These are phyloP conservation scores for Lindbergichthys nudifrons DNA, from an alignment of 2,797 vertebrate genomes.

Conservation along the genomic window DNA sequence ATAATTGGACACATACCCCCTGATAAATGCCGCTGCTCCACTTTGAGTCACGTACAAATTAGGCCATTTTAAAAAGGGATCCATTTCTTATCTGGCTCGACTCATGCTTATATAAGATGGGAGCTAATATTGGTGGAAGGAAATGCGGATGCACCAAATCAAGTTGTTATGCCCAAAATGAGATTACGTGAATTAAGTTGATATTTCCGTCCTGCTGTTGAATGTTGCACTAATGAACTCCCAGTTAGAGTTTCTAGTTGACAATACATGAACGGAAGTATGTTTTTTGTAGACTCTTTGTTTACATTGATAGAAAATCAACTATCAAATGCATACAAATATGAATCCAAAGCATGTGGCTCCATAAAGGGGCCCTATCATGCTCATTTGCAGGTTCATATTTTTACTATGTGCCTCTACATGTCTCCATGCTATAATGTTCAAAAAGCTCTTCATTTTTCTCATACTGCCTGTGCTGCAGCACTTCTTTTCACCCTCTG, in stretches of 20 bases:
- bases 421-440: too few species aligned
- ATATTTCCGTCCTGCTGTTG: background rate
- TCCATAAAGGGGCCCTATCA: too few species aligned
- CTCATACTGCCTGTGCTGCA: too few species aligned
- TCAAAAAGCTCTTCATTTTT: too few species aligned
- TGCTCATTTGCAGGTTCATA: too few species aligned
- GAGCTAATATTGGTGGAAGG: slow-evolving; percentile 52
- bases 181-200: slow-evolving; percentile 32
- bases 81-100: slow-evolving; percentile 78
- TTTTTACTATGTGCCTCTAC: too few species aligned
- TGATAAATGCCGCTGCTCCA: slow-evolving; percentile 80
- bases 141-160: slow-evolving; percentile 23
- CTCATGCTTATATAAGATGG: slow-evolving; percentile 66
- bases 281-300: background rate
- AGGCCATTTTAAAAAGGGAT: slow-evolving; percentile 72
- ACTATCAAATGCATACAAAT: too few species aligned
- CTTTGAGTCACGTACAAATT: slow-evolving; percentile 81
- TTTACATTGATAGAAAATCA: background rate
- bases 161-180: slow-evolving; percentile 18
- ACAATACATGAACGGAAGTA: background rate
- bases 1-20: slow-evolving; percentile 82
- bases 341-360: too few species aligned
- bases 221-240: slow-evolving; percentile 10
- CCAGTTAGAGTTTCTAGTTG: background rate
- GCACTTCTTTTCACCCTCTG: too few species aligned